These are phyloP conservation scores for Plecotus auritus DNA, from an alignment of 2,113 vertebrate genomes.

Conservation along the genomic window DNA sequence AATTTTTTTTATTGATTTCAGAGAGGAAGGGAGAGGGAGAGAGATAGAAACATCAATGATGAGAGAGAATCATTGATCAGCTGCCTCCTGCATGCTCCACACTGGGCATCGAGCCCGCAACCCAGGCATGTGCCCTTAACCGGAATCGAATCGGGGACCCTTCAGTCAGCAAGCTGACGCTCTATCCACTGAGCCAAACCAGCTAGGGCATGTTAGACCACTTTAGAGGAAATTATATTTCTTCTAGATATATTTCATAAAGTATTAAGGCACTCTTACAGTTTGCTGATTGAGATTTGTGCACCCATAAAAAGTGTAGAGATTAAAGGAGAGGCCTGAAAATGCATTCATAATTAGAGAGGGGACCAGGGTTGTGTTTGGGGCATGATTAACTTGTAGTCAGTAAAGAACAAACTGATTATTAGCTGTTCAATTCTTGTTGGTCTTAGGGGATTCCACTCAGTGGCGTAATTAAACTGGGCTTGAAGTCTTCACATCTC, in stretches of 20 bases:
- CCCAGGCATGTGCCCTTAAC: too few species aligned
- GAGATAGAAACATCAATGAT: too few species aligned
- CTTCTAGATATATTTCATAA: background rate
- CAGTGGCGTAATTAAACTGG: constrained; percentile 88
- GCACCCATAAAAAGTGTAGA: constrained; percentile 72
- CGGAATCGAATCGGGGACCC: too few species aligned
- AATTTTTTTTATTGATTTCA: too few species aligned
- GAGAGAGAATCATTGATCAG: too few species aligned
- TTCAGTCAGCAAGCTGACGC: too few species aligned
- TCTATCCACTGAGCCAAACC: too few species aligned
- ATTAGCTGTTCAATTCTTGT: constrained; percentile 90
- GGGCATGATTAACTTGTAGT: constrained; percentile 94
- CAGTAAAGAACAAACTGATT: constrained; percentile 94
- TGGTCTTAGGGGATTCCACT: constrained; percentile 89
- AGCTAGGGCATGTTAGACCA: background rate
- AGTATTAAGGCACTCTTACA: constrained; percentile 73
- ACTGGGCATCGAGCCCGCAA: too few species aligned
- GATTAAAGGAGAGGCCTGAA: constrained; percentile 75
- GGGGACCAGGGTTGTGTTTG: constrained; percentile 82
- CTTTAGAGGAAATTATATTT: background rate
- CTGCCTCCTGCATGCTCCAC: too few species aligned
- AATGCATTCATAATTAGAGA: constrained; percentile 84
- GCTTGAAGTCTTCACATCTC: constrained; percentile 84
- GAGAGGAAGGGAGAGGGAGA: too few species aligned
- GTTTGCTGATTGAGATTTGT: constrained; percentile 80